phyloP scores from a whole-genome alignment of 2,113 vertebrate species.

The Laterallus jamaicensis region DNA sequence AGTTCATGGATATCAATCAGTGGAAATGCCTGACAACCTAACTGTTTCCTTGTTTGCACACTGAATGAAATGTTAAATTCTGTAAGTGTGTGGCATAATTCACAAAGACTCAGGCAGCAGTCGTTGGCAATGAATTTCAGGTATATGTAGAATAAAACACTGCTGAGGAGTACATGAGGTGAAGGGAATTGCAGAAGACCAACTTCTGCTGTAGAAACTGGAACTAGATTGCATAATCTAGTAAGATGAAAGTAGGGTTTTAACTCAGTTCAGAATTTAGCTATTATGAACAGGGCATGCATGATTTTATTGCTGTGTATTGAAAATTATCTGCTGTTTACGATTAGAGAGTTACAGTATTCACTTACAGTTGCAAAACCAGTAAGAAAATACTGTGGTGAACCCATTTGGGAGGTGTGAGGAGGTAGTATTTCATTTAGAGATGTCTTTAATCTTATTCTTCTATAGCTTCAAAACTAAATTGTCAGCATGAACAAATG shows the following conservation, averaged over 20 bases:
- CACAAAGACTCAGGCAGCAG: not conserved
- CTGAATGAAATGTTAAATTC: not conserved
- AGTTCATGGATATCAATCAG: not conserved
- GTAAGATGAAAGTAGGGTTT: not conserved
- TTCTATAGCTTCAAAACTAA: not conserved
- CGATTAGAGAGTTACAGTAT: not conserved
- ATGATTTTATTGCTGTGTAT: not conserved
- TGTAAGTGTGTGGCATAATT: not conserved
- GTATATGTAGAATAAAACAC: not conserved
- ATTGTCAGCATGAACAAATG: not conserved
- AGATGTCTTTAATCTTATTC: not conserved
- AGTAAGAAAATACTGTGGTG: not conserved
- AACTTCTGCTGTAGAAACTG: not conserved
- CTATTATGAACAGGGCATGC: not conserved
- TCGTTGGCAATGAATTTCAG: conserved; percentile 11
- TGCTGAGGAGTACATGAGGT: not conserved
- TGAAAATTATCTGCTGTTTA: not conserved
- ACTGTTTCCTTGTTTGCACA: not conserved
- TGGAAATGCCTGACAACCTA: not conserved
- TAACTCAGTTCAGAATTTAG: not conserved
- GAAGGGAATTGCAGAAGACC: not conserved
- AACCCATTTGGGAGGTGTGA: not conserved
- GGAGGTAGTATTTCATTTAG: not conserved
- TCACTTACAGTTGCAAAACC: not conserved
- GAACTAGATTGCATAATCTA: not conserved